Evolutionary conservation across 2,888 invertebrate species (phyloP), one percentile per base, ranked within the genome.

Genomic region (Coelopa pilipes): DNA sequence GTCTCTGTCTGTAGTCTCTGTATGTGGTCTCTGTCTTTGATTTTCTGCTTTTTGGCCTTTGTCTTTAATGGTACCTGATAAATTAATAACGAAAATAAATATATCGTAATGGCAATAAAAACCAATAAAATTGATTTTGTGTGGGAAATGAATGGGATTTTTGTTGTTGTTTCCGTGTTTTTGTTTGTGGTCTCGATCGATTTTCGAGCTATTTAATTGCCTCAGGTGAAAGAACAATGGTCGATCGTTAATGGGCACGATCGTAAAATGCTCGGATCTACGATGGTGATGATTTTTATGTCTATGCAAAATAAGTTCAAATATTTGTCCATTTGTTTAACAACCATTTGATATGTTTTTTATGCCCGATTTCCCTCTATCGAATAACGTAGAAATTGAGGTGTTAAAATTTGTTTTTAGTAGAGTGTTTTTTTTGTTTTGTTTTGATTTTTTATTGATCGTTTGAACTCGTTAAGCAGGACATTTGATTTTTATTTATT

Each of bases 11-110:
- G n/a, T n/a, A n/a, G n/a, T n/a, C n/a, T n/a, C n/a, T n/a, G n/a
- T n/a, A n/a, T n/a, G n/a, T n/a, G n/a, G n/a, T n/a, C n/a, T n/a
- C n/a, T n/a, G n/a, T n/a, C n/a, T n/a, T n/a, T n/a, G n/a, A n/a
- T n/a, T n/a, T n/a, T n/a, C n/a, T n/a, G n/a, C n/a, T n/a, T n/a
- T 19, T 47, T 70, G 15, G 49, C 7, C 50, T 15, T 34, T 34
- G 34, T 34, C 34, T 34, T 70, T 45, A 63, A 55, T 65, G 71
- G 53, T 71, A 34, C 65, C 63, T 71, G 50, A 63, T 65, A 53
- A 70, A 70, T 70, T 70, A 70, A 70, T 70, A 70, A 70, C 60
- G 21, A 34, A 65, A 65, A 71, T 71, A 71, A 63, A 71, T 65
- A 65, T 71, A 55, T 59, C 34, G 46, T 53, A 65, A 62, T 21